Base-by-base conservation (phyloP, 2,888 invertebrate genomes). In the Rugalucina vietnamica region DNA sequence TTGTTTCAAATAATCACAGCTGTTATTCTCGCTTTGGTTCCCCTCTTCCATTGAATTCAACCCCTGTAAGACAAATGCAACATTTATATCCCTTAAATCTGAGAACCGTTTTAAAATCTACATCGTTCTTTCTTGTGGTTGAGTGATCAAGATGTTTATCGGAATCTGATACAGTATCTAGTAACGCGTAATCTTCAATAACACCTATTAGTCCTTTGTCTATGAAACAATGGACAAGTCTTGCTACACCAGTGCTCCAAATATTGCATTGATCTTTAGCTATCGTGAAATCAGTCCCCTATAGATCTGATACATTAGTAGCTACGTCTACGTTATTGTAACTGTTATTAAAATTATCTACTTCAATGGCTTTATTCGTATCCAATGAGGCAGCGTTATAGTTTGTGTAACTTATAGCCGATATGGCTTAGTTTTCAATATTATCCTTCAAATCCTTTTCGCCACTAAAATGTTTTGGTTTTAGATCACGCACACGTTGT, bases 91-190 rank as follows among this genome's bases (percentile, higher is more conserved):
- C 18, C 18, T 3, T 34, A 65, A 21, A 65, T 34, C 21, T 65
- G 65, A 34, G 65, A 65, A 65, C 21, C 21, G n/a, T 34, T 12
- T 18, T 29, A 5, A 10, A 65, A 14, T 34, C 34, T 65, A 4
- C 29, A 60, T n/a, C 34, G 34, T 18, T 34, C 34, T 27, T 34
- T 65, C 34, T 34, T 10, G 34, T 24, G 34, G 65, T 29, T 65
- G 65, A 65, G 34, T 65, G 34, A 65, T 65, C 34, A 34, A 65
- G 65, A 65, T 65, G 32, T 65, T 65, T 65, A 65, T 65, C 65
- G 21, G n/a, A 3, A 65, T 65, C 18, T 65, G 65, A 65, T 3
- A 65, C 34, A 34, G 10, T 2, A 14, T 34, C 65, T 18, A 27
- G 21, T 65, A 65, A 34, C 34, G 21, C 21, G 34, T 14, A 65